Evolutionary conservation across 2,888 invertebrate genomes (phyloP).

Genomic region (Melanostoma mellinum): DNA sequence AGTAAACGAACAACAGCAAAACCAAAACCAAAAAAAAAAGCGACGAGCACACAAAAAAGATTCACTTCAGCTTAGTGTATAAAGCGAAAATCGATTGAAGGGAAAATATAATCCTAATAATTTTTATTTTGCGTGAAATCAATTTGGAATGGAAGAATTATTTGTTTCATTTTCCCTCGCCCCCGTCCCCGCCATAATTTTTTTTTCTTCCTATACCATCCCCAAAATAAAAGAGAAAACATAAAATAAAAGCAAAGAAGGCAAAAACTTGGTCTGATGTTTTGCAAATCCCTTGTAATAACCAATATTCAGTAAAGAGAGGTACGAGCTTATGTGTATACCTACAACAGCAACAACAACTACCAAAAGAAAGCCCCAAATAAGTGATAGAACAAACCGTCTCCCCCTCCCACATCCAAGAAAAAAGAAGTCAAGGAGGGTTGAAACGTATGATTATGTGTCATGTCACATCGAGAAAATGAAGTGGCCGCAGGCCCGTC

Average conservation of each 20-base stretch:
- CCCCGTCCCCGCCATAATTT: background rate
- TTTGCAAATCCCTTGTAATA: constrained; percentile 69
- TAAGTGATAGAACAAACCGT: constrained; percentile 44
- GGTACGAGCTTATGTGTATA: constrained; percentile 10
- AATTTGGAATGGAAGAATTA: constrained; percentile 72
- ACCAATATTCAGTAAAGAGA: constrained; percentile 8
- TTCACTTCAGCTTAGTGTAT: constrained; percentile 52
- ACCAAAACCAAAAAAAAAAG: constrained; percentile 9
- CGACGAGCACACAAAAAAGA: constrained; percentile 11
- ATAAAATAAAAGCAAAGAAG: constrained; percentile 19
- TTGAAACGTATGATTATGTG: constrained; percentile 58
- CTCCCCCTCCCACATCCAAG: constrained; percentile 8
- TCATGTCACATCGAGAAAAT: constrained; percentile 60
- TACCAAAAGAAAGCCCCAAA: constrained; percentile 41
- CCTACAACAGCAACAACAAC: background rate
- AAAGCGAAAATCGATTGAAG: constrained; percentile 70
- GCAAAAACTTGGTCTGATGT: constrained; percentile 49
- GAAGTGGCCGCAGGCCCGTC: constrained; percentile 59
- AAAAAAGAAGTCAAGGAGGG: constrained; percentile 31
- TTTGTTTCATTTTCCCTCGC: constrained; percentile 50
- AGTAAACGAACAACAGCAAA: constrained; percentile 16
- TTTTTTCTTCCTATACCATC: background rate
- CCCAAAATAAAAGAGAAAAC: background rate
- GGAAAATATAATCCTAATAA: constrained; percentile 71
- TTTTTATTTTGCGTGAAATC: constrained; percentile 73